phyloP scores from a whole-genome alignment of 2,888 invertebrate genomes.

The Habroteleia sp. region DNA sequence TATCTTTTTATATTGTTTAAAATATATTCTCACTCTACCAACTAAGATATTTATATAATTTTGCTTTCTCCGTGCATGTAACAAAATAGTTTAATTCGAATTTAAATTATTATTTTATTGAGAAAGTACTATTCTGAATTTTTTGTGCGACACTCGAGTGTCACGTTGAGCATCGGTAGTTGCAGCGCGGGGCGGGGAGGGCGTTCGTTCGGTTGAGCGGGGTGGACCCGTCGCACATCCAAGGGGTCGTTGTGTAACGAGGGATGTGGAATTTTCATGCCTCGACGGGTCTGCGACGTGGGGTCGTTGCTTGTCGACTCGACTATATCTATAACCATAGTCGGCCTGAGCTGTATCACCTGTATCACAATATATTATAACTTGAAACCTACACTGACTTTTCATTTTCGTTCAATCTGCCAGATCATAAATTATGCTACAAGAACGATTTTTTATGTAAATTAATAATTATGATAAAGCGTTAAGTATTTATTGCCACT shows the following conservation, averaged over 20 bases:
- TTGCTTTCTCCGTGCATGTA: no score
- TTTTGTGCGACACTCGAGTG: slow-evolving; percentile 38
- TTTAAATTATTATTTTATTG: slow-evolving; percentile 23
- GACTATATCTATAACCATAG: slow-evolving; percentile 56
- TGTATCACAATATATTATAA: slow-evolving; percentile 50
- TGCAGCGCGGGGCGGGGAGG: slow-evolving; percentile 20
- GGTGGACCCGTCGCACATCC: slow-evolving; percentile 59
- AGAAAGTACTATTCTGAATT: slow-evolving; percentile 26
- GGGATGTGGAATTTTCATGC: slow-evolving; percentile 63
- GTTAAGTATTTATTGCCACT: no score
- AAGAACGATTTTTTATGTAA: slow-evolving; percentile 8
- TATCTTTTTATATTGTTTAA: no score
- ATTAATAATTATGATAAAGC: no score
- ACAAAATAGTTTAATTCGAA: no score
- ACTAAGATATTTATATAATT: no score
- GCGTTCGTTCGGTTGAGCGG: slow-evolving; percentile 18
- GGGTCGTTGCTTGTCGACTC: slow-evolving; percentile 53
- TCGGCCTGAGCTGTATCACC: slow-evolving; percentile 31
- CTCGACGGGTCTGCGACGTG: slow-evolving; percentile 54
- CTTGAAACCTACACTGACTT: slow-evolving; percentile 41
- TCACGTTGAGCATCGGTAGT: slow-evolving; percentile 44
- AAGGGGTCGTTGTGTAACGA: slow-evolving; percentile 61
- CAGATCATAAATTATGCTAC: slow-evolving; percentile 18
- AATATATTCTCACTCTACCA: no score
- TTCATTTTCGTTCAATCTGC: slow-evolving; percentile 43